Conservation (phyloP, 2,797 vertebrate genomes). For the Schizopygopsis pylzovi region DNA sequence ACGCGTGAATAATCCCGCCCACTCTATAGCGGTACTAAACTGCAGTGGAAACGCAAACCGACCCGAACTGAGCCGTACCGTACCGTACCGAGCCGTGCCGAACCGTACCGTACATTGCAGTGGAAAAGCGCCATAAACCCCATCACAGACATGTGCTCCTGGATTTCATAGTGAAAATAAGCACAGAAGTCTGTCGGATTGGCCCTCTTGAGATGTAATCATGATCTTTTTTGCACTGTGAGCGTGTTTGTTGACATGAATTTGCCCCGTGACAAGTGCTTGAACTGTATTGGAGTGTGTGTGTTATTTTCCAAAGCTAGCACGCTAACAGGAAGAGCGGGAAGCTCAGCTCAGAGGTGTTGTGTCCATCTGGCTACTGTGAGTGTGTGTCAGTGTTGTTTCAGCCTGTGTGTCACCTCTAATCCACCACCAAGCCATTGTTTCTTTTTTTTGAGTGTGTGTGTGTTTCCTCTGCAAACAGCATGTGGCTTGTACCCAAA, state of each 20-base stretch:
- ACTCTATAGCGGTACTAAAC: too few relatives aligned
- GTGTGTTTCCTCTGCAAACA: slow-evolving; percentile 57
- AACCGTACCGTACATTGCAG: too few relatives aligned
- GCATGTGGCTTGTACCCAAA: slow-evolving; percentile 28
- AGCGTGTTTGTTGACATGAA: neutral
- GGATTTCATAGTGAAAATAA: too few relatives aligned
- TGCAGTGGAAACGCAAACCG: too few relatives aligned
- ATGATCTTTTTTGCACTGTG: neutral
- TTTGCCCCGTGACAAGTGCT: neutral
- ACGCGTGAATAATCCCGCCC: too few relatives aligned
- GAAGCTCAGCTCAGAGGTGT: slow-evolving; percentile 48
- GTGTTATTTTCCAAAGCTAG: slow-evolving; percentile 10
- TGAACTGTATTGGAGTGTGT: neutral
- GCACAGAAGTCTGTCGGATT: too few relatives aligned
- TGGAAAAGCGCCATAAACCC: too few relatives aligned
- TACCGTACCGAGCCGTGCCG: too few relatives aligned
- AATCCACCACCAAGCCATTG: slow-evolving; percentile 55
- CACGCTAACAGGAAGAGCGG: slow-evolving; percentile 44
- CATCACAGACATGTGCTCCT: too few relatives aligned
- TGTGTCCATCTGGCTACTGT: slow-evolving; percentile 50
- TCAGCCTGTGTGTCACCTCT: slow-evolving; percentile 50
- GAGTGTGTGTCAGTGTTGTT: slow-evolving; percentile 49
- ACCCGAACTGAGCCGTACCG: too few relatives aligned
- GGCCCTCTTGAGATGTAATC: too few relatives aligned
- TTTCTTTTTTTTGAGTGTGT: slow-evolving; percentile 27